Conservation (phyloP, 2,797 vertebrate species). For the Gallinago stenura region DNA sequence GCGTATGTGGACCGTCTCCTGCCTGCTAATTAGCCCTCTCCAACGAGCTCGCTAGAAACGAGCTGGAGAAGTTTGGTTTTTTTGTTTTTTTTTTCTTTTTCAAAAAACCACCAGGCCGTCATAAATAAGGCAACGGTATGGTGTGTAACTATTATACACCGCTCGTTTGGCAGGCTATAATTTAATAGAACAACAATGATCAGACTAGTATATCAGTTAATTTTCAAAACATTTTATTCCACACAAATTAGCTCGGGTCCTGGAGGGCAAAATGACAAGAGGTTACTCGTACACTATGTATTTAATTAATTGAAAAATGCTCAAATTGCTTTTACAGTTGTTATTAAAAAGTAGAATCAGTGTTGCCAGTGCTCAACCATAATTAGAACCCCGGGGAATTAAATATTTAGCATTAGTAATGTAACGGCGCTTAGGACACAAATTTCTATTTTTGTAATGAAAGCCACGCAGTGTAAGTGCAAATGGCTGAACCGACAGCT, state of each 20-base stretch:
- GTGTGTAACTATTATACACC: constrained; percentile 66
- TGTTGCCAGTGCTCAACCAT: constrained; percentile 98
- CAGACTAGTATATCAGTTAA: constrained; percentile 81
- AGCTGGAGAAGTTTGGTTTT: not conserved
- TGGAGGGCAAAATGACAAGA: constrained; percentile 99
- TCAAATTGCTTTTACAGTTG: constrained; percentile 99
- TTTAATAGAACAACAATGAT: constrained; percentile 78
- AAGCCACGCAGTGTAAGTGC: constrained; percentile 93
- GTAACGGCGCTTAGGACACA: constrained; percentile 99
- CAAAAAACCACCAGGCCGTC: not conserved
- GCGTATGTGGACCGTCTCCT: not conserved
- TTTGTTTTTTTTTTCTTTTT: not conserved
- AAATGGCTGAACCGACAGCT: constrained; percentile 95
- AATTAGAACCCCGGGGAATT: constrained; percentile 99
- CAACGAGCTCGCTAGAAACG: not conserved
- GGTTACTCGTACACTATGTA: constrained; percentile 98
- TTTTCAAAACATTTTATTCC: constrained; percentile 93
- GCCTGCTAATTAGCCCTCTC: constrained; percentile 70
- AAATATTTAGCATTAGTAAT: constrained; percentile 99
- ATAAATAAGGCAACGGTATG: constrained; percentile 15
- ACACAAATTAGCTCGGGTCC: constrained; percentile 98
- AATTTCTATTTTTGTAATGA: constrained; percentile 99
- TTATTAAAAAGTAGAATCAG: constrained; percentile 97
- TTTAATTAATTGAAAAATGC: constrained; percentile 99
- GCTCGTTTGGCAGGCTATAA: constrained; percentile 75